phyloP scores from a whole-genome alignment of 2,113 vertebrate species.

The Lepidiolamprologus cunningtoni region DNA sequence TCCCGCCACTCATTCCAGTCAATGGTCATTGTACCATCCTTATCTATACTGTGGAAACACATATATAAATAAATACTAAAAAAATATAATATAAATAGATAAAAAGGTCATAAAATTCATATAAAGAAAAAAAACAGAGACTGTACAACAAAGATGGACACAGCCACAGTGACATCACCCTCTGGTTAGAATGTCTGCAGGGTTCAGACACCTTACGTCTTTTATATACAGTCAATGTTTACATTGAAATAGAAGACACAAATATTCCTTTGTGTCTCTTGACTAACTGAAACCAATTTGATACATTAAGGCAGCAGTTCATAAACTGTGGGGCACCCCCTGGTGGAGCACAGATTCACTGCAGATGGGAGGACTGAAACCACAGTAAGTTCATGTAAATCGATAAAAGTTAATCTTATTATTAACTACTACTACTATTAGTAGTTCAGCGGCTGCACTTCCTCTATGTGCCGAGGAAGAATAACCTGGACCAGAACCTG shows the following conservation, averaged over 20 bases:
- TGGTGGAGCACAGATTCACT: background rate
- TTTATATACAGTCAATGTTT: background rate
- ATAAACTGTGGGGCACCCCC: background rate
- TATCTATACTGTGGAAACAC: conserved; percentile 75
- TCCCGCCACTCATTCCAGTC: conserved; percentile 90
- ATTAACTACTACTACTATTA: background rate
- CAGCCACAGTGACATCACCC: background rate
- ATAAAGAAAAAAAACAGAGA: background rate
- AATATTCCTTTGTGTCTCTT: background rate
- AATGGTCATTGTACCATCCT: conserved; percentile 84
- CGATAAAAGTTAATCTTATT: background rate
- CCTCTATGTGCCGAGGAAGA: background rate
- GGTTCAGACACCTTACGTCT: background rate
- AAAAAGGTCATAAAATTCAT: background rate
- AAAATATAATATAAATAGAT: background rate
- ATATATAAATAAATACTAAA: background rate
- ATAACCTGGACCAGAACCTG: background rate
- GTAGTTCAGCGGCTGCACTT: background rate
- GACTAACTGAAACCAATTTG: background rate
- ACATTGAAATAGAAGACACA: background rate
- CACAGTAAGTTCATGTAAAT: background rate
- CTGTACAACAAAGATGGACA: background rate
- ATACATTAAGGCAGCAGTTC: background rate
- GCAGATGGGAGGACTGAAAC: background rate
- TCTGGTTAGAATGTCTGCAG: background rate